phyloP scores from a whole-genome alignment of 92 coral and sea anemone genomes.

The Montipora capitata region DNA sequence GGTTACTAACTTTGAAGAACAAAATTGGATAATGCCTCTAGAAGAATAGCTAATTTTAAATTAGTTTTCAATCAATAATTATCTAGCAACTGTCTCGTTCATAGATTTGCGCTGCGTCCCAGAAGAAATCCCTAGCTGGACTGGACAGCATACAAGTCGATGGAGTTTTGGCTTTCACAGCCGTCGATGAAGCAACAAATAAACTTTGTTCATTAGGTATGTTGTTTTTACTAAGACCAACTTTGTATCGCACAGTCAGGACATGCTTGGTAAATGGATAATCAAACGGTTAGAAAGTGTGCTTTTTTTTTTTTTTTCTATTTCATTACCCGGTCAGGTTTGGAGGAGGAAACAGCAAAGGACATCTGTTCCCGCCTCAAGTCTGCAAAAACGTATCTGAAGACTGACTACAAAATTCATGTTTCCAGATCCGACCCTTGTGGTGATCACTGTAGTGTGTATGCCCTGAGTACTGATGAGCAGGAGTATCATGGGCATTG shows the following conservation, averaged over 20 bases:
- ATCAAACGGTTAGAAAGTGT: background rate
- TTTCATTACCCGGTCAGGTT: background rate
- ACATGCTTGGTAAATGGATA: background rate
- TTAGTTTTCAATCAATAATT: slow-evolving; percentile 6
- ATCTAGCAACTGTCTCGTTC: background rate
- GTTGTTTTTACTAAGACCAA: background rate
- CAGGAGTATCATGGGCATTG: slow-evolving; percentile 4
- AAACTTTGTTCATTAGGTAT: slow-evolving; percentile 24
- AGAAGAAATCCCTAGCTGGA: slow-evolving; percentile 64
- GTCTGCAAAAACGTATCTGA: slow-evolving; percentile 41
- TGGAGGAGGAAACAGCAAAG: slow-evolving; percentile 1
- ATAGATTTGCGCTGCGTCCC: slow-evolving; percentile 72
- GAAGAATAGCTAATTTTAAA: background rate
- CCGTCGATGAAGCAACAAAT: no score
- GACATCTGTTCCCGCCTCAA: slow-evolving; percentile 11
- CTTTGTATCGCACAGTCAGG: no score
- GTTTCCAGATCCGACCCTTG: slow-evolving; percentile 27
- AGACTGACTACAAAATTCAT: slow-evolving; percentile 58
- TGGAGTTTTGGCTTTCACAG: no score
- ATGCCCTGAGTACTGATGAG: slow-evolving; percentile 34
- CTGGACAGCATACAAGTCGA: no score
- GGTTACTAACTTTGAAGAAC: background rate
- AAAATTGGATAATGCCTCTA: background rate
- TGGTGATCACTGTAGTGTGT: slow-evolving; percentile 38
- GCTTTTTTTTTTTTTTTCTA: background rate